phyloP scores from a whole-genome alignment of 30 jellyfish, hydroid and myxozoan species.

The Cassiopea xamachana region DNA sequence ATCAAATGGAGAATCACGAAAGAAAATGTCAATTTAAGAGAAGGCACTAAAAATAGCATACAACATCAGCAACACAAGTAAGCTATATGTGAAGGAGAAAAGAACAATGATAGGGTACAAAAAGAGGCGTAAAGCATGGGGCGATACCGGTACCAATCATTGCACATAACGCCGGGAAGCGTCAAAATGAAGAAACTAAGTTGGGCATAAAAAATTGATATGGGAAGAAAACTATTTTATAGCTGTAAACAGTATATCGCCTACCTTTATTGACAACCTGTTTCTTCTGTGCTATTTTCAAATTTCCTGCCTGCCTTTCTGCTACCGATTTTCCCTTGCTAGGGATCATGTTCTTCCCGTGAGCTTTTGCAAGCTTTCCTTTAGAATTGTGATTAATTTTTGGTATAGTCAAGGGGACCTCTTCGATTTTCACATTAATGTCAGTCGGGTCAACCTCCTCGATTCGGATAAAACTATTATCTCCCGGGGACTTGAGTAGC shows the following conservation, averaged over 20 bases:
- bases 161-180: too few relatives aligned
- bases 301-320: constrained; percentile 30
- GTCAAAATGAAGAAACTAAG: too few relatives aligned
- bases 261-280: constrained; percentile 69
- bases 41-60: too few relatives aligned
- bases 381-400: constrained; percentile 74
- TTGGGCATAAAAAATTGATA: too few relatives aligned
- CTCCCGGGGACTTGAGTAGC: constrained; percentile 69
- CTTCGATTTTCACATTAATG: constrained; percentile 89
- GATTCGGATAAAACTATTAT: constrained; percentile 81
- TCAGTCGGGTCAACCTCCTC: constrained; percentile 94
- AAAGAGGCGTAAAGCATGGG: too few relatives aligned
- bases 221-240: too few relatives aligned
- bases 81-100: too few relatives aligned
- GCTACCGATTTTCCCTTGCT: constrained; percentile 34
- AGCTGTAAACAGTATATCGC: not conserved
- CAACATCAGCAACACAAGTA: too few relatives aligned
- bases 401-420: constrained; percentile 92
- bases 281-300: constrained; percentile 73
- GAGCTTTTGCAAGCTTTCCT: constrained; percentile 75
- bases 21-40: too few relatives aligned
- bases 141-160: too few relatives aligned
- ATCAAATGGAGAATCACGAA: too few relatives aligned
- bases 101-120: too few relatives aligned
- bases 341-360: constrained; percentile 42